Evolutionary conservation across 2,888 invertebrate species (phyloP).

Genomic region (Epinotia demarniana): DNA sequence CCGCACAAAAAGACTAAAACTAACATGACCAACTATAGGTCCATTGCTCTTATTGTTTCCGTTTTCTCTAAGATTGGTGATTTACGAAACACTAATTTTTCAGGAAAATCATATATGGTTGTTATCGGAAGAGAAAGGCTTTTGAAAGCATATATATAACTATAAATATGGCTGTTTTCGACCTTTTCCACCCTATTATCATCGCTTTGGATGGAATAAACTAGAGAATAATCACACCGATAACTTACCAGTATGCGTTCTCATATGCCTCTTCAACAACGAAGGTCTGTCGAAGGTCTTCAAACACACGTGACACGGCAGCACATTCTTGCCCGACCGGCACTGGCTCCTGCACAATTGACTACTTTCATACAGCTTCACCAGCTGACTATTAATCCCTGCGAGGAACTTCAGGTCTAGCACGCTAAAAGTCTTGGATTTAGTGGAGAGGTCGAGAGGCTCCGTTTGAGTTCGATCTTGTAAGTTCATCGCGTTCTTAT

Average conservation of each 20-base stretch:
- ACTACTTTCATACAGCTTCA: constrained; percentile 74
- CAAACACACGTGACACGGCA: constrained; percentile 86
- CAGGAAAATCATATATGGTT: too few species aligned
- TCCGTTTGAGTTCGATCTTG: constrained; percentile 66
- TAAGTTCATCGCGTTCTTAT: constrained; percentile 7
- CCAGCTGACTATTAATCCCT: constrained; percentile 74
- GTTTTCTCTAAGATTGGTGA: too few species aligned
- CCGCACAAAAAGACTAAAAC: too few species aligned
- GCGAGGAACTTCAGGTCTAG: constrained; percentile 75
- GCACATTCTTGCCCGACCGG: constrained; percentile 62
- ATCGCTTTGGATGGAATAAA: too few species aligned
- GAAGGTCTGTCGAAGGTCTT: constrained; percentile 89
- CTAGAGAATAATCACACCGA: too few species aligned
- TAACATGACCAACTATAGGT: too few species aligned
- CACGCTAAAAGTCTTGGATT: constrained; percentile 62
- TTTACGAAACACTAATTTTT: too few species aligned
- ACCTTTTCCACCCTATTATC: too few species aligned
- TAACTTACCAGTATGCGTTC: constrained; percentile 87
- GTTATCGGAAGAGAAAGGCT: too few species aligned
- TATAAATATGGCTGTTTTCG: too few species aligned
- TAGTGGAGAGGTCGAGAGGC: constrained; percentile 74
- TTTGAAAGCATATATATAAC: too few species aligned
- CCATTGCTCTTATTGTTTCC: too few species aligned
- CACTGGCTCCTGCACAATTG: constrained; percentile 54
- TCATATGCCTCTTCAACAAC: constrained; percentile 86